phyloP scores from a whole-genome alignment of 1,140 invertebrate genomes.

The Drosophila fuyamai region DNA sequence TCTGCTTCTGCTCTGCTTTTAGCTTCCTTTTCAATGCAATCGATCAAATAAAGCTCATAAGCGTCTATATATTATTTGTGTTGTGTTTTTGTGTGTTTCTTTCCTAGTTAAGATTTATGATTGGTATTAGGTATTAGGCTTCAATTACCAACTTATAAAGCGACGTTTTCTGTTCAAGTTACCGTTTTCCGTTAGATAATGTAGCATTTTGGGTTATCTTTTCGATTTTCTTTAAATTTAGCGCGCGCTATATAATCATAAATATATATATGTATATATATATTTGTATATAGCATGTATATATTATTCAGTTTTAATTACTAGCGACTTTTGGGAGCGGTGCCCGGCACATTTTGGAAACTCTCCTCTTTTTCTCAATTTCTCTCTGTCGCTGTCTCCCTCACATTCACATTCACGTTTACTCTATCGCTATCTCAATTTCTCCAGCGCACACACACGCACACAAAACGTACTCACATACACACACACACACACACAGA shows the following conservation, averaged over 20 bases:
- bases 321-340: slow-evolving; percentile 64
- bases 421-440: not conserved
- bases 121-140: slow-evolving; percentile 53
- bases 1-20: slow-evolving; percentile 9
- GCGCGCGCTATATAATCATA: slow-evolving; percentile 49
- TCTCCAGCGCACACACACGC: slow-evolving; percentile 8
- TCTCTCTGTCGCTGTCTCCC: slow-evolving; percentile 13
- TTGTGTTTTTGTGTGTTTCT: slow-evolving; percentile 23
- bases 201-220: slow-evolving; percentile 49
- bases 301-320: slow-evolving; percentile 58
- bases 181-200: slow-evolving; percentile 11
- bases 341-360: slow-evolving; percentile 56
- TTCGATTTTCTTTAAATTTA: slow-evolving; percentile 29
- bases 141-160: slow-evolving; percentile 60
- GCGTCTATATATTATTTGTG: slow-evolving; percentile 77
- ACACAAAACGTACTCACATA: not conserved
- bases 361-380: slow-evolving; percentile 14
- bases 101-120: slow-evolving; percentile 41
- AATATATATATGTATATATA: slow-evolving; percentile 37
- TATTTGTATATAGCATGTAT: slow-evolving; percentile 53
- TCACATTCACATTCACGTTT: not conserved
- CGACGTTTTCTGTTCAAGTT: slow-evolving; percentile 35
- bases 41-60: slow-evolving; percentile 83
- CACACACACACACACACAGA: not conserved
- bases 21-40: slow-evolving; percentile 58